phyloP scores from a whole-genome alignment of 92 coral and sea anemone genomes.

The Epizoanthus scotinus region DNA sequence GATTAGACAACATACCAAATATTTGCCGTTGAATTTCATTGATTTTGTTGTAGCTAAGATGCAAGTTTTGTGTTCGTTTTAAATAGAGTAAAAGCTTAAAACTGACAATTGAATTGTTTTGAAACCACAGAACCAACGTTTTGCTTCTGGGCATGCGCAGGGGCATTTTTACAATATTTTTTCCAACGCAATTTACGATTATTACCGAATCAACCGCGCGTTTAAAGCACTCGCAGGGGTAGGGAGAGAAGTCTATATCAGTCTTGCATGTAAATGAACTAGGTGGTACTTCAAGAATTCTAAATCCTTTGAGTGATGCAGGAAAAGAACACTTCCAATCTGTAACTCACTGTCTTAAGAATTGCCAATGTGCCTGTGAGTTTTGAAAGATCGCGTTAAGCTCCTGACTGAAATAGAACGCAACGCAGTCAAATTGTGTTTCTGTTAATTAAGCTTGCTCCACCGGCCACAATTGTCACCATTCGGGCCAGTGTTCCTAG shows the following conservation, averaged over 20 bases:
- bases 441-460: conserved; percentile 1
- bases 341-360: conserved; percentile 1
- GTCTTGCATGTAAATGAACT: conserved; percentile 10
- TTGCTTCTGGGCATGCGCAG: conserved; percentile 22
- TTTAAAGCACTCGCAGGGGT: conserved; percentile 28
- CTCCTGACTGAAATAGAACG: conserved; percentile 37
- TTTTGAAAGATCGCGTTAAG: conserved; percentile 36
- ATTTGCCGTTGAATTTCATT: conserved; percentile 9
- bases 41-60: conserved; percentile 71
- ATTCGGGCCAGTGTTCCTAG: conserved; percentile 1
- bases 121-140: conserved; percentile 44
- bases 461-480: neutral
- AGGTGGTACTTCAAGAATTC: conserved; percentile 26
- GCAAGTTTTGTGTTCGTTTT: conserved; percentile 49
- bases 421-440: conserved; percentile 45
- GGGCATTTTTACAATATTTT: conserved; percentile 18
- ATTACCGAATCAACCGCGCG: conserved; percentile 21
- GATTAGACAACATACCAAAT: conserved; percentile 44
- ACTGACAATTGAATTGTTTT: conserved; percentile 60
- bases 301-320: conserved; percentile 19
- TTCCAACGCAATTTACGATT: conserved; percentile 21
- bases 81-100: conserved; percentile 50
- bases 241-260: conserved; percentile 27
- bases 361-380: conserved; percentile 38
- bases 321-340: conserved; percentile 42